Evolutionary conservation across 1,140 invertebrate genomes (phyloP).

Genomic region (Diabrotica virgifera): DNA sequence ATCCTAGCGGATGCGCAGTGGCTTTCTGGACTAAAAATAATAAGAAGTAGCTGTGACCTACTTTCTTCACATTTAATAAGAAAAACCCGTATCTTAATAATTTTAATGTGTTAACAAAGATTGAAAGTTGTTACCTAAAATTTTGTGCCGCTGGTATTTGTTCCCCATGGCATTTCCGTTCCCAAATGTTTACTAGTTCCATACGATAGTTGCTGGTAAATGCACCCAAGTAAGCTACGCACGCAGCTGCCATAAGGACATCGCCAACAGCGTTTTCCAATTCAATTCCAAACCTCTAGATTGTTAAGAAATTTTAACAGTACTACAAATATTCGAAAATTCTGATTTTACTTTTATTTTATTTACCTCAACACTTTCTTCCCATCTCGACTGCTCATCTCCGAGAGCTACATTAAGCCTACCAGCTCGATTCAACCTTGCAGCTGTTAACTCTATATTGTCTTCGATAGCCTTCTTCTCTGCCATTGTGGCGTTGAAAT

Average conservation of each 20-base stretch:
- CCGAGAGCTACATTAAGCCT: constrained; percentile 78
- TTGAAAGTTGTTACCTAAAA: constrained; percentile 52
- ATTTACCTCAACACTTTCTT: constrained; percentile 65
- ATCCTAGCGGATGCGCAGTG: too few species aligned
- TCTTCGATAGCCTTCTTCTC: constrained; percentile 68
- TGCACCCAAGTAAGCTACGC: constrained; percentile 83
- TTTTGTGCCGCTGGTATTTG: constrained; percentile 68
- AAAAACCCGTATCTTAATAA: too few species aligned
- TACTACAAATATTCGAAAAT: background rate
- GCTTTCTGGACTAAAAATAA: too few species aligned
- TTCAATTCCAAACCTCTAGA: constrained; percentile 46
- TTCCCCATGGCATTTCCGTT: constrained; percentile 57
- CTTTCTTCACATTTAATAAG: background rate
- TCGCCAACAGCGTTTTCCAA: constrained; percentile 73
- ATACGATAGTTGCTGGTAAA: constrained; percentile 75
- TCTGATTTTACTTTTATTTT: background rate
- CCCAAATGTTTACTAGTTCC: constrained; percentile 67
- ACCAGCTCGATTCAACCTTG: constrained; percentile 73
- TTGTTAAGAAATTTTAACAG: background rate
- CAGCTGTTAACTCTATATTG: constrained; percentile 73
- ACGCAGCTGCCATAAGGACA: constrained; percentile 78
- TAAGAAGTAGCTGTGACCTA: background rate
- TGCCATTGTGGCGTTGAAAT: constrained; percentile 47
- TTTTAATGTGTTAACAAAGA: too few species aligned
- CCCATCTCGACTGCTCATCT: constrained; percentile 82